A percentile compares a stretch with the other conserved stretches of the same genome.
phyloP scores from a whole-genome alignment of 2,888 invertebrate species.

The Craniophora ligustri region DNA sequence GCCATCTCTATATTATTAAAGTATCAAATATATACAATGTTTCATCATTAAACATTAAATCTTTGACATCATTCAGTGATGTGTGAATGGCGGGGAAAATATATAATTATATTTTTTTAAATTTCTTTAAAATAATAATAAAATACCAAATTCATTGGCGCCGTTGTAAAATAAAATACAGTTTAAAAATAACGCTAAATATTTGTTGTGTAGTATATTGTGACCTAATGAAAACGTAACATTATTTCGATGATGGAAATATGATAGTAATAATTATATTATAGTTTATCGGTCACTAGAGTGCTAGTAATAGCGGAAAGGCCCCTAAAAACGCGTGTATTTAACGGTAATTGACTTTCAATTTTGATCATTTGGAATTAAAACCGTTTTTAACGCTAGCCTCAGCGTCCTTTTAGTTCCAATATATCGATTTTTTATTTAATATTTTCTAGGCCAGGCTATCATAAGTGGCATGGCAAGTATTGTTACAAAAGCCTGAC shows the following conservation, averaged over 20 bases:
- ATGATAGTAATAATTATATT: slow-evolving; percentile 22
- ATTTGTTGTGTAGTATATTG: slow-evolving; percentile 25
- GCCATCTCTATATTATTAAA: slow-evolving; percentile 53
- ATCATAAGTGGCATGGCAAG: slow-evolving; percentile 28
- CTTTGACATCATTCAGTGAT: slow-evolving; percentile 57
- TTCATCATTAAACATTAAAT: slow-evolving; percentile 51
- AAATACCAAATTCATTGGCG: slow-evolving; percentile 35
- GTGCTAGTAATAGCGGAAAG: slow-evolving; percentile 47
- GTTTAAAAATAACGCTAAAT: slow-evolving; percentile 8
- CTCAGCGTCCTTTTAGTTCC: too few relatives aligned
- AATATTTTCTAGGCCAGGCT: not conserved
- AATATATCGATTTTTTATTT: too few relatives aligned
- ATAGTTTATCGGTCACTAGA: slow-evolving; percentile 24
- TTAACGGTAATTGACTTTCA: slow-evolving; percentile 22
- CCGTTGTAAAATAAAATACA: slow-evolving; percentile 31
- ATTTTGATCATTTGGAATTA: not conserved
- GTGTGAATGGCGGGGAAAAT: slow-evolving; percentile 48
- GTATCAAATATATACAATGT: slow-evolving; percentile 62
- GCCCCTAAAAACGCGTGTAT: slow-evolving; percentile 44
- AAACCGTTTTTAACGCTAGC: not conserved
- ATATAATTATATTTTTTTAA: slow-evolving; percentile 15
- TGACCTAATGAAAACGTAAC: slow-evolving; percentile 32
- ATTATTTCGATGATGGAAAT: slow-evolving; percentile 34
- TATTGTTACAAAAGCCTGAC: not conserved
- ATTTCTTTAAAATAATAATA: slow-evolving; percentile 26